These are phyloP conservation scores for Procambarus clarkii DNA, from an alignment of 1,140 invertebrate species.

Conservation along the genomic window DNA sequence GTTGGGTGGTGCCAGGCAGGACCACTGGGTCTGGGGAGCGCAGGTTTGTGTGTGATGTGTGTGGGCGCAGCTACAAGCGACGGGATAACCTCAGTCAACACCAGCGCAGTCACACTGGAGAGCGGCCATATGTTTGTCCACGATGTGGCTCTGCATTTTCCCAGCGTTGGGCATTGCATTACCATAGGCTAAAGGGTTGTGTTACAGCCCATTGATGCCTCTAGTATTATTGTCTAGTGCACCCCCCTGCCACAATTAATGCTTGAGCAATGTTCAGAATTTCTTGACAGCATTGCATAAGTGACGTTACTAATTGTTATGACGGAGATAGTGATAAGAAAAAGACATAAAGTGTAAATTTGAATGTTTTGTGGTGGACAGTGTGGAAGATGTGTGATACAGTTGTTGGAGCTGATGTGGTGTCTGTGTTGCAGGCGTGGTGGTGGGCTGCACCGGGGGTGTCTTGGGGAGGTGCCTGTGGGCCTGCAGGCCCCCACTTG, in stretches of 20 bases:
- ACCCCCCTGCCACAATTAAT: neutral
- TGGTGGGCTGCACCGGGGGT: conserved; percentile 56
- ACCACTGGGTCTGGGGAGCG: conserved; percentile 69
- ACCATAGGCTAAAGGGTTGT: conserved; percentile 70
- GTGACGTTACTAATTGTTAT: no score
- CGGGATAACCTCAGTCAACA: conserved; percentile 75
- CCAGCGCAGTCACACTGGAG: conserved; percentile 76
- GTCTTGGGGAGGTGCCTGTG: conserved; percentile 25
- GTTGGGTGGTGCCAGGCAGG: conserved; percentile 42
- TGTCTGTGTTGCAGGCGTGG: conserved; percentile 64
- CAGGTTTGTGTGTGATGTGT: conserved; percentile 74
- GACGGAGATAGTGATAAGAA: conserved; percentile 6
- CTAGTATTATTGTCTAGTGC: neutral
- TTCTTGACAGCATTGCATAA: neutral
- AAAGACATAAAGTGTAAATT: neutral
- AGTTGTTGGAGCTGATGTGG: conserved; percentile 45
- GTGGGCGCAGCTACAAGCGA: conserved; percentile 74
- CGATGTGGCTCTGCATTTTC: conserved; percentile 70
- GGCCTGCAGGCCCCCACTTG: conserved; percentile 78
- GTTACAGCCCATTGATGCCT: conserved; percentile 73
- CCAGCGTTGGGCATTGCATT: conserved; percentile 63
- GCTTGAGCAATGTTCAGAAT: neutral
- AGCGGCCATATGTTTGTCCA: conserved; percentile 72
- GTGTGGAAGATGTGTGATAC: conserved; percentile 19
- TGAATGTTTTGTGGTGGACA: conserved; percentile 9